phyloP scores from a whole-genome alignment of 2,888 invertebrate species.

The Agonopterix heracliana region DNA sequence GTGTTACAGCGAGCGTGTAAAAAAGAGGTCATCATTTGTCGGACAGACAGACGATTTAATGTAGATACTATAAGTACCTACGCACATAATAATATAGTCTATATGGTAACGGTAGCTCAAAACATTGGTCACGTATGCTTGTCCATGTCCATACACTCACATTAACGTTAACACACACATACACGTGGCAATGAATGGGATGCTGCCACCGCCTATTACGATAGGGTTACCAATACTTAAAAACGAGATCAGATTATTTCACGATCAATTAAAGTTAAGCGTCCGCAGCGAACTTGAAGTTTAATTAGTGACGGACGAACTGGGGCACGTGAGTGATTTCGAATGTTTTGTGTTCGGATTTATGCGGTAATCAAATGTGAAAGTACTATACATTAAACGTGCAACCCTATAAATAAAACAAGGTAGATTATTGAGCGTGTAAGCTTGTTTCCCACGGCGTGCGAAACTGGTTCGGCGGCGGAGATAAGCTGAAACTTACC shows the following conservation, averaged over 20 bases:
- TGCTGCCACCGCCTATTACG: slow-evolving; percentile 48
- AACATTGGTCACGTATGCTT: slow-evolving; percentile 20
- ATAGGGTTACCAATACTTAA: slow-evolving; percentile 42
- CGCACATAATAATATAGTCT: slow-evolving; percentile 22
- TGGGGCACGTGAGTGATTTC: too few relatives aligned
- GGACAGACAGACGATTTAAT: slow-evolving; percentile 39
- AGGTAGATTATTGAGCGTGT: slow-evolving; percentile 57
- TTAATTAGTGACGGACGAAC: neutral
- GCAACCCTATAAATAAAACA: slow-evolving; percentile 62
- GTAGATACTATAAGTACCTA: slow-evolving; percentile 32
- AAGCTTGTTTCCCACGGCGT: slow-evolving; percentile 66
- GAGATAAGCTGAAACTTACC: slow-evolving; percentile 68
- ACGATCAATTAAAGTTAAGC: slow-evolving; percentile 7
- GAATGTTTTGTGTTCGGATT: neutral
- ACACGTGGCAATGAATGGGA: slow-evolving; percentile 53
- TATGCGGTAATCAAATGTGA: slow-evolving; percentile 14
- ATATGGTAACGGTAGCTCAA: slow-evolving; percentile 51
- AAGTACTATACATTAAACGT: slow-evolving; percentile 19
- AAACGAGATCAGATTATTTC: slow-evolving; percentile 3
- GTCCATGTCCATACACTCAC: slow-evolving; percentile 24
- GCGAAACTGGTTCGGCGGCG: slow-evolving; percentile 63
- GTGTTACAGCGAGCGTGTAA: slow-evolving; percentile 33
- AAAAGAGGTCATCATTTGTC: slow-evolving; percentile 47
- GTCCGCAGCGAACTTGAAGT: neutral
- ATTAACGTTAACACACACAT: slow-evolving; percentile 21